phyloP scores from a whole-genome alignment of 1,140 invertebrate species.

The Mizuhopecten yessoensis region DNA sequence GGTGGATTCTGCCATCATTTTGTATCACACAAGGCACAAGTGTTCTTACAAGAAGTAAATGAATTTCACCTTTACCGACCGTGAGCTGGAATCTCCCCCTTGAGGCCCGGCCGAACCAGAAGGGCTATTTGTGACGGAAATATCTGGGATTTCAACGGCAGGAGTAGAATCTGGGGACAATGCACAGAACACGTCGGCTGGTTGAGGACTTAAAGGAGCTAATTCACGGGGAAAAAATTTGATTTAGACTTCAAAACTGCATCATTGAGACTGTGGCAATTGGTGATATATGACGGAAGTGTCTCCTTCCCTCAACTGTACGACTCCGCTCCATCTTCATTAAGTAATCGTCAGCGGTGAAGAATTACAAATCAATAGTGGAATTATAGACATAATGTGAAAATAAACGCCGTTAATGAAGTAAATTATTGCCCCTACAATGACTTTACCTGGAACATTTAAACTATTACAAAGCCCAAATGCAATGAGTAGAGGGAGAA shows the following conservation, averaged over 20 bases:
- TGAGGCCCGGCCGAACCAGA: neutral
- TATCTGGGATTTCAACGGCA: neutral
- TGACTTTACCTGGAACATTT: conserved; percentile 20
- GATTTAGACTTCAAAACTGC: conserved; percentile 33
- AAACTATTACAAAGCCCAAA: conserved; percentile 34
- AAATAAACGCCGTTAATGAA: conserved; percentile 23
- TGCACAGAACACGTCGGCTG: neutral
- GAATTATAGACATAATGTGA: conserved; percentile 27
- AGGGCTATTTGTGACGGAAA: neutral
- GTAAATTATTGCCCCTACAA: neutral
- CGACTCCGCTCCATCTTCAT: conserved; percentile 36
- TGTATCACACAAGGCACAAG: neutral
- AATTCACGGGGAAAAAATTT: neutral
- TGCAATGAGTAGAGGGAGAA: neutral
- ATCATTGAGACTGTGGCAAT: neutral
- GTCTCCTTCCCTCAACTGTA: conserved; percentile 2
- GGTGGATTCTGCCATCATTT: neutral
- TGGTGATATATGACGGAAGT: conserved; percentile 14
- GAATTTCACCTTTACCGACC: neutral
- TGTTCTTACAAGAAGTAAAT: neutral
- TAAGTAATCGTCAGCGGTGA: conserved; percentile 32
- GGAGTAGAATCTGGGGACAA: neutral
- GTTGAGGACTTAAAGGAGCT: conserved; percentile 6
- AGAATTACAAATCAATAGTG: conserved; percentile 5
- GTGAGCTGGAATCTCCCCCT: neutral